Evolutionary conservation across 2,113 vertebrate species (phyloP).

Genomic region (Pygoscelis adeliae): DNA sequence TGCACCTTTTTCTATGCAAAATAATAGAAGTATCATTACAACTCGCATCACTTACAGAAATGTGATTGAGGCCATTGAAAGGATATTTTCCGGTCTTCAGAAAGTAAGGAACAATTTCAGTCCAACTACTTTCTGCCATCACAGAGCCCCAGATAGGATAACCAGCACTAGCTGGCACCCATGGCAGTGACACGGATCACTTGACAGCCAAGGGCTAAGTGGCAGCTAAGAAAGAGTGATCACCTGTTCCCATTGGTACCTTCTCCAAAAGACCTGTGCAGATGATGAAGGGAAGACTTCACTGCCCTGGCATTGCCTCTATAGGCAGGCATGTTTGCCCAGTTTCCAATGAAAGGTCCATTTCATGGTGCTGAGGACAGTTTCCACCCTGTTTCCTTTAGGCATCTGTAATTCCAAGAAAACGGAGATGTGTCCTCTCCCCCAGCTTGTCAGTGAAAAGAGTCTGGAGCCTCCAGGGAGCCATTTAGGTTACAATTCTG

Average conservation of each 20-base stretch:
- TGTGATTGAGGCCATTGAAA: background rate
- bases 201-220: background rate
- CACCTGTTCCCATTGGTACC: background rate
- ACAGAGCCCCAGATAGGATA: background rate
- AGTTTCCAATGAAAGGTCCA: background rate
- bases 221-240: background rate
- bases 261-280: background rate
- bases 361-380: accelerated
- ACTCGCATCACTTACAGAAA: background rate
- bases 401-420: background rate
- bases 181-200: background rate
- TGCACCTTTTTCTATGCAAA: background rate
- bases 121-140: background rate
- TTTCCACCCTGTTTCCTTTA: background rate
- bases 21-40: background rate
- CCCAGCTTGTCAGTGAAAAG: background rate
- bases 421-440: background rate
- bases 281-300: background rate
- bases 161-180: background rate
- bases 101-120: background rate
- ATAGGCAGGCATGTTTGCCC: background rate
- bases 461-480: background rate
- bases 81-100: background rate
- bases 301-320: background rate
- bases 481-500: background rate